phyloP scores from a whole-genome alignment of 2,888 invertebrate genomes.

The Drosophila melanosoma region DNA sequence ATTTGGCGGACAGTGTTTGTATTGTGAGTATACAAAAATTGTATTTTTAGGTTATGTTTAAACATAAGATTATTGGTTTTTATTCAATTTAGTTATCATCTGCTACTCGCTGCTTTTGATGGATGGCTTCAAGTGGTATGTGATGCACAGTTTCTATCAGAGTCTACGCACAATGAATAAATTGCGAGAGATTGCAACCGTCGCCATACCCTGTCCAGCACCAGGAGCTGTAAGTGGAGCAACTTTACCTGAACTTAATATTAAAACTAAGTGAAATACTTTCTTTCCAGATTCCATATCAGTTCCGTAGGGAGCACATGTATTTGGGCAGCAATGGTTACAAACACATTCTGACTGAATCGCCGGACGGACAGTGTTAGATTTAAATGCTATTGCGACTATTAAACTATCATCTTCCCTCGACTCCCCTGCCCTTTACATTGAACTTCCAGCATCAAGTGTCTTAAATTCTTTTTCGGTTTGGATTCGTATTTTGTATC shows the following conservation, averaged over 20 bases:
- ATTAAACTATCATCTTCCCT: conserved; percentile 9
- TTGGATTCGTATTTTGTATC: conserved; percentile 1
- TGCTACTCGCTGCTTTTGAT: conserved; percentile 78
- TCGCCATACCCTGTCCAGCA: conserved; percentile 84
- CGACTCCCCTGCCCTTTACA: not conserved
- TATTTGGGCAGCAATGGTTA: conserved; percentile 84
- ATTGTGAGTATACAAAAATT: conserved; percentile 72
- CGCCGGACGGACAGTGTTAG: conserved; percentile 82
- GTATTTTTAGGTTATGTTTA: not conserved
- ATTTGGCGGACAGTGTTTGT: conserved; percentile 80
- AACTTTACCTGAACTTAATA: not conserved
- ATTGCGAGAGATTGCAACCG: conserved; percentile 84
- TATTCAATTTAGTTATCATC: conserved; percentile 68
- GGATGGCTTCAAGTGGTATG: conserved; percentile 83
- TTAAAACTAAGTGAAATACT: not conserved
- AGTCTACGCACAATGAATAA: conserved; percentile 84
- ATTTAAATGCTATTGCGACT: conserved; percentile 3
- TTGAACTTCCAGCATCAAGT: conserved; percentile 61
- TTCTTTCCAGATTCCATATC: conserved; percentile 82
- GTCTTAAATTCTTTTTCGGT: conserved; percentile 45
- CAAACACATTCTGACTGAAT: conserved; percentile 83
- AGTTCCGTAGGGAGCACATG: conserved; percentile 84
- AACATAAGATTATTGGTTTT: not conserved
- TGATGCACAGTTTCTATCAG: conserved; percentile 83
- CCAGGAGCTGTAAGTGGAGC: conserved; percentile 82